These are phyloP conservation scores for Aldrovandia affinis DNA, from an alignment of 2,797 vertebrate genomes.

Conservation along the genomic window DNA sequence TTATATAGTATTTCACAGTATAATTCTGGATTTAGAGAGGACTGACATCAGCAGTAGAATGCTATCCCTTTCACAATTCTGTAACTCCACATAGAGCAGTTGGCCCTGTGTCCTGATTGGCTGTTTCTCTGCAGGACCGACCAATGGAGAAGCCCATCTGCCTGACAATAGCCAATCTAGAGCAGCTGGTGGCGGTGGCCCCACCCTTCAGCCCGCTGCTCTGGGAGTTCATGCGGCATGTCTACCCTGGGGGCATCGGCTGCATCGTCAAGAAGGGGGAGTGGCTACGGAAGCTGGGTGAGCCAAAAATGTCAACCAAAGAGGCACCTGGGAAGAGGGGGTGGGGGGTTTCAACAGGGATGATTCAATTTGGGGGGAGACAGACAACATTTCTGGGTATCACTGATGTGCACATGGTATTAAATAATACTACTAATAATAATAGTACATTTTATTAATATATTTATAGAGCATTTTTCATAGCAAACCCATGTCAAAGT, in stretches of 20 bases:
- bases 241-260: conserved; percentile 46
- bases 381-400: too few species aligned
- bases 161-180: conserved; percentile 43
- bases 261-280: conserved; percentile 49
- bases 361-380: too few species aligned
- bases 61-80: neutral
- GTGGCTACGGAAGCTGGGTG: conserved; percentile 44
- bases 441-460: too few species aligned
- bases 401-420: too few species aligned
- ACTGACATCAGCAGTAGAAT: neutral
- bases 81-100: neutral
- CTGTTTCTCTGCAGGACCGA: conserved; percentile 35
- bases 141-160: conserved; percentile 49
- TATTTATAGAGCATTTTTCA: too few species aligned
- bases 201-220: conserved; percentile 49
- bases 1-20: neutral
- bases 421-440: too few species aligned
- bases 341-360: neutral
- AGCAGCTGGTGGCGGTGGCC: conserved; percentile 39
- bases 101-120: neutral
- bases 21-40: neutral
- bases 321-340: neutral
- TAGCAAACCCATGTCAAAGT: too few species aligned
- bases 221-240: conserved; percentile 47
- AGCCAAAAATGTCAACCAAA: neutral